A percentile compares a stretch with the other conserved stretches of the same genome.
Conservation (phyloP, 2,888 invertebrate species). For the Heliconius cydno region DNA sequence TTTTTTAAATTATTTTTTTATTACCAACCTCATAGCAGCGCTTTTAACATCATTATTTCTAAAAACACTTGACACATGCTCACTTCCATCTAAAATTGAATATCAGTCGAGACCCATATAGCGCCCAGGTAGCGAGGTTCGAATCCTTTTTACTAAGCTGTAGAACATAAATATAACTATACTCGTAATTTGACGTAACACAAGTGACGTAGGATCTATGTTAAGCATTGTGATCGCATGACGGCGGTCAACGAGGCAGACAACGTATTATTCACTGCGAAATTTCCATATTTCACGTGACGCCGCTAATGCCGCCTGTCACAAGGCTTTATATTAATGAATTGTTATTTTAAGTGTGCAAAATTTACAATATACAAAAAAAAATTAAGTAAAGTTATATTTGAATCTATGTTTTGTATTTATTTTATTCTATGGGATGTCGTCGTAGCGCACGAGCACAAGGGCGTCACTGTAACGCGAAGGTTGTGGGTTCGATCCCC, state of each 20-base stretch:
- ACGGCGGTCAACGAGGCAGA: conserved; percentile 59
- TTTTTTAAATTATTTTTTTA: not conserved
- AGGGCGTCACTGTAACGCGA: too few species aligned
- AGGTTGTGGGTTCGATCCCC: too few species aligned
- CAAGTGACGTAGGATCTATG: conserved; percentile 26
- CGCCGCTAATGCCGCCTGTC: conserved; percentile 52
- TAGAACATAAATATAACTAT: conserved; percentile 6
- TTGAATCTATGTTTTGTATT: not conserved
- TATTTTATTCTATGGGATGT: too few species aligned
- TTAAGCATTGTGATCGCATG: conserved; percentile 57
- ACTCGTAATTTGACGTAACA: conserved; percentile 2
- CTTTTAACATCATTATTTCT: not conserved
- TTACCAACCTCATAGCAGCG: not conserved
- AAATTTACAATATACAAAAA: conserved; percentile 14
- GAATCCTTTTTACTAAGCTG: not conserved
- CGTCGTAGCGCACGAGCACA: too few species aligned
- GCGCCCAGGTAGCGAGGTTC: not conserved
- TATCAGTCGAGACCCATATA: not conserved
- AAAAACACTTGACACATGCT: not conserved
- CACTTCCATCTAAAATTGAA: too few species aligned
- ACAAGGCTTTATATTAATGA: conserved; percentile 53
- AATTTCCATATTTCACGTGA: conserved; percentile 57
- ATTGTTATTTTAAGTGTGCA: conserved; percentile 39
- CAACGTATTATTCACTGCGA: conserved; percentile 62
- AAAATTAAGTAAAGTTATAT: conserved; percentile 9